Evolutionary conservation across 2,888 invertebrate species (phyloP).

Genomic region (Hirtodrosophila cameraria): DNA sequence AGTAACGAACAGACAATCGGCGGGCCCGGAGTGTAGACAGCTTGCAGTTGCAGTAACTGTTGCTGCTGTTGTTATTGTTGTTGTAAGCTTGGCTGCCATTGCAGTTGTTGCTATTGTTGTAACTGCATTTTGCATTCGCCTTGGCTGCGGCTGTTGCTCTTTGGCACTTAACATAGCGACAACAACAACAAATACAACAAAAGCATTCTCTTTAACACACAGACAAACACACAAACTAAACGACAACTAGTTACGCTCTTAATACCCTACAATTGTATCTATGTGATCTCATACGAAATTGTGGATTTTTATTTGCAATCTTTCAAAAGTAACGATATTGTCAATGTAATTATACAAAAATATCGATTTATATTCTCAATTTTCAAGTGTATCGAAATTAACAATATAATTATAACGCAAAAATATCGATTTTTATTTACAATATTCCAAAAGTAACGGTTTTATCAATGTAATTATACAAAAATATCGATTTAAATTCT

Average conservation of each 20-base stretch:
- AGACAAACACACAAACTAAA: conserved; percentile 8
- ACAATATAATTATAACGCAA: too few species aligned
- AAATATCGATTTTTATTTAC: too few species aligned
- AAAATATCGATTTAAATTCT: too few species aligned
- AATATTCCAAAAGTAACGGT: too few species aligned
- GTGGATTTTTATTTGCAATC: too few species aligned
- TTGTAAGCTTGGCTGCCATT: conserved; percentile 20
- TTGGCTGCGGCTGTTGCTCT: conserved; percentile 80
- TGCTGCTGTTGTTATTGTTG: conserved; percentile 13
- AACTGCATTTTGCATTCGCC: conserved; percentile 69
- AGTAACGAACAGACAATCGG: conserved; percentile 10
- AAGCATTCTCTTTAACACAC: conserved; percentile 46
- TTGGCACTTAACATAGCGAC: conserved; percentile 66
- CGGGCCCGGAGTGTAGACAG: conserved; percentile 10
- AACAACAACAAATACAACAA: conserved; percentile 37
- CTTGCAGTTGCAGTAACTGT: conserved; percentile 5
- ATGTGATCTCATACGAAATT: too few species aligned
- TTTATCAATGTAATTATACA: too few species aligned
- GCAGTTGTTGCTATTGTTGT: conserved; percentile 28
- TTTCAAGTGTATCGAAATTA: too few species aligned
- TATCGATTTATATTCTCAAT: too few species aligned
- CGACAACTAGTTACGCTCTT: conserved; percentile 9
- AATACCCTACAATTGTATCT: conserved; percentile 43
- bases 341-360: too few species aligned
- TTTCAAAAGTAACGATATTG: too few species aligned